phyloP scores from a whole-genome alignment of 2,113 vertebrate genomes.

The Chionodraco myersi region DNA sequence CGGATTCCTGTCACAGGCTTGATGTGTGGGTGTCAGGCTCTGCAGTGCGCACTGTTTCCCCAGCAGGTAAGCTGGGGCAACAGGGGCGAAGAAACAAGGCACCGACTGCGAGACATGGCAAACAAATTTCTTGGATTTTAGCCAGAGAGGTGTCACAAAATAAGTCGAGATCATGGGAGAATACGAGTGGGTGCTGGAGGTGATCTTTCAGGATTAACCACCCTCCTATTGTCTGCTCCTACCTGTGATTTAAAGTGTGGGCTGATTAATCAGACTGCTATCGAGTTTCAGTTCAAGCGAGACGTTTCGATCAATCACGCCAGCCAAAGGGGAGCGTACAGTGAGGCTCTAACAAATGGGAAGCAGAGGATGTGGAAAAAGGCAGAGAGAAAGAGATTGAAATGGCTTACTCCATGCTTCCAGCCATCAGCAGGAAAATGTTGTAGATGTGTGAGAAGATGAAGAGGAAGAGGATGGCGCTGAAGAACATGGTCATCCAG shows the following conservation, averaged over 20 bases:
- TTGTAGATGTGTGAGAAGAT: constrained; percentile 99
- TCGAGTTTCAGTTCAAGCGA: constrained; percentile 56
- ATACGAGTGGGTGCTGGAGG: constrained; percentile 51
- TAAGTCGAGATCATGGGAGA: constrained; percentile 46
- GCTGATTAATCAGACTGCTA: constrained; percentile 64
- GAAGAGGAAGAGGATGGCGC: constrained; percentile 97
- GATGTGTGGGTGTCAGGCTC: constrained; percentile 62
- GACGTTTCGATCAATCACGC: constrained; percentile 67
- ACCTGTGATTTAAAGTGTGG: constrained; percentile 59
- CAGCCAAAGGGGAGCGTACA: constrained; percentile 48
- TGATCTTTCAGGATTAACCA: constrained; percentile 63
- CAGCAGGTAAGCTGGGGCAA: constrained; percentile 39
- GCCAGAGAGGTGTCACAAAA: constrained; percentile 36
- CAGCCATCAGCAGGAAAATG: constrained; percentile 92
- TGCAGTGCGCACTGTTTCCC: constrained; percentile 31
- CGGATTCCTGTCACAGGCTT: constrained; percentile 72
- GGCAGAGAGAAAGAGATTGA: constrained; percentile 17
- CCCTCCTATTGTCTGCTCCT: constrained; percentile 14
- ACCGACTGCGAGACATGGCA: background rate
- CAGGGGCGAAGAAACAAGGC: background rate
- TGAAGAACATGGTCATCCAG: constrained; percentile 99
- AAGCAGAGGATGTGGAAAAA: constrained; percentile 36
- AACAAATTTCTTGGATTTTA: constrained; percentile 33
- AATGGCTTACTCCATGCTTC: constrained; percentile 91
- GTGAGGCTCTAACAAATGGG: constrained; percentile 58